Conservation (phyloP, 2,797 vertebrate genomes). For the Galagoides demidoff region DNA sequence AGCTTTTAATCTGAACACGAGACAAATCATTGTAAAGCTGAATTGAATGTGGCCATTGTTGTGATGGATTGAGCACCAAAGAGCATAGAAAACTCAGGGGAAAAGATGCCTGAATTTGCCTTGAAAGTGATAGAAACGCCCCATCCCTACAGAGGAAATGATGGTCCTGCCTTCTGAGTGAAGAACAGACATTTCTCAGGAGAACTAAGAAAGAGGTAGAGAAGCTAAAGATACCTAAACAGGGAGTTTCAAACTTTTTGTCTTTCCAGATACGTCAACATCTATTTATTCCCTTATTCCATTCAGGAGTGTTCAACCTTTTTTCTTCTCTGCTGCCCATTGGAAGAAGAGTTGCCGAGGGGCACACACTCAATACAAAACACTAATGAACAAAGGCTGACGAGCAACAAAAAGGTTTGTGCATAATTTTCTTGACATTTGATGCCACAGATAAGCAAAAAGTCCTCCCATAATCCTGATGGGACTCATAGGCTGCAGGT, state of each 20-base stretch:
- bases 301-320: not conserved
- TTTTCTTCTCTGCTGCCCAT: too few species aligned
- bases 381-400: too few species aligned
- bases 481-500: too few species aligned
- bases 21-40: not conserved
- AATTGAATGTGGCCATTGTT: not conserved
- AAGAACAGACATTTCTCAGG: not conserved
- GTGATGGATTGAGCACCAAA: not conserved
- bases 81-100: not conserved
- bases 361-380: too few species aligned
- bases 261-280: not conserved
- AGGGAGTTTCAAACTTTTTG: not conserved
- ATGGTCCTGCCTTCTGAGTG: not conserved
- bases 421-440: too few species aligned
- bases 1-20: not conserved
- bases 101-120: not conserved
- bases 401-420: too few species aligned
- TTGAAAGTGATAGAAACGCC: not conserved
- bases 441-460: too few species aligned
- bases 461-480: too few species aligned
- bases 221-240: not conserved
- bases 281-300: not conserved
- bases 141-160: not conserved
- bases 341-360: too few species aligned
- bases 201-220: not conserved